phyloP scores from a whole-genome alignment of 2,113 vertebrate species.

The Phalacrocorax brasilianus region DNA sequence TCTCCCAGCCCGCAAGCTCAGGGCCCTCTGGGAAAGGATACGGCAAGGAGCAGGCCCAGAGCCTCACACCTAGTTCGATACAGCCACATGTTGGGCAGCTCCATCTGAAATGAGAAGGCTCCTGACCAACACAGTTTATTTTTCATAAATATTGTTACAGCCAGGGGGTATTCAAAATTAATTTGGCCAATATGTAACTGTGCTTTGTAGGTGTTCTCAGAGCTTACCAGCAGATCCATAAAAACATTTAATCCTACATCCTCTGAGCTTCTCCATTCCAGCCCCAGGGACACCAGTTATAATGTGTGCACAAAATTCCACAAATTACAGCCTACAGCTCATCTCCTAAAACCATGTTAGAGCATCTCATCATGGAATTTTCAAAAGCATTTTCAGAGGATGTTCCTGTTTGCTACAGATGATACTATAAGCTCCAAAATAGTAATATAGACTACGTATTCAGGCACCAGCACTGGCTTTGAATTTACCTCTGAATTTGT shows the following conservation, averaged over 20 bases:
- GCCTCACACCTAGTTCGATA: rapidly evolving
- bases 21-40: not conserved
- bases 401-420: not conserved
- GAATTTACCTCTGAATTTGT: not conserved
- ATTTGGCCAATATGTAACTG: not conserved
- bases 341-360: not conserved
- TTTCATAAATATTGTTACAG: not conserved
- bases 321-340: not conserved
- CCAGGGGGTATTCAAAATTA: not conserved
- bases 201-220: not conserved
- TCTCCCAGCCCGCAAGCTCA: not conserved
- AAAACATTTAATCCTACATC: not conserved
- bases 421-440: not conserved
- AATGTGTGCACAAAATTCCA: not conserved
- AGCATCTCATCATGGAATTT: not conserved
- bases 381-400: not conserved
- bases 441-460: not conserved
- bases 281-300: not conserved
- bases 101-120: rapidly evolving
- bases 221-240: not conserved
- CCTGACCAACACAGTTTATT: not conserved
- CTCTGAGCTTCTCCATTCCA: not conserved
- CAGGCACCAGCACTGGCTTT: not conserved
- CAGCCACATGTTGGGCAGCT: rapidly evolving
- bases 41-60: not conserved